phyloP scores from a whole-genome alignment of 2,888 invertebrate species.

The Andrena minutula region DNA sequence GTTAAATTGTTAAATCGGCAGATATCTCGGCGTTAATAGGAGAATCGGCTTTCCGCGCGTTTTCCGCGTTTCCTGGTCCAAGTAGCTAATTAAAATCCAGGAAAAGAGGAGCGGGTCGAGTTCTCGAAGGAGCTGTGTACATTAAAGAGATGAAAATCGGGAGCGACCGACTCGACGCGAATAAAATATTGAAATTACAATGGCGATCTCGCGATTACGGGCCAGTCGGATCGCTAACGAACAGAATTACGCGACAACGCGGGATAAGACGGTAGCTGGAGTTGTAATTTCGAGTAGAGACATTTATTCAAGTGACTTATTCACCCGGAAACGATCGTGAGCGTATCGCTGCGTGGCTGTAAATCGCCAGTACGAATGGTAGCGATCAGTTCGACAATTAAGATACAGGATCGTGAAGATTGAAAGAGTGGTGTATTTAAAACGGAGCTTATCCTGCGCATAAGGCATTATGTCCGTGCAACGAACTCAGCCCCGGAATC shows the following conservation, averaged over 20 bases:
- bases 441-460: background rate
- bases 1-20: constrained; percentile 30
- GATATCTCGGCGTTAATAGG: constrained; percentile 27
- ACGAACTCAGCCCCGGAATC: background rate
- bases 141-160: constrained; percentile 39
- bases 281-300: constrained; percentile 45
- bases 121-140: background rate
- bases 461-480: too few species aligned
- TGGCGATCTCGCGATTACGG: constrained; percentile 17
- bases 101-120: background rate
- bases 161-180: background rate
- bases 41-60: constrained; percentile 30
- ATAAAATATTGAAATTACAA: constrained; percentile 52
- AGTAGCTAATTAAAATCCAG: constrained; percentile 34
- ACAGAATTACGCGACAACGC: constrained; percentile 31
- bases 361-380: constrained; percentile 2
- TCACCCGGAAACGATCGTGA: constrained; percentile 51
- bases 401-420: background rate
- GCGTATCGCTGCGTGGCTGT: constrained; percentile 20
- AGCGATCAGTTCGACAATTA: constrained; percentile 11
- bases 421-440: background rate
- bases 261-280: constrained; percentile 19
- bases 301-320: constrained; percentile 55
- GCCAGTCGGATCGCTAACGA: constrained; percentile 35
- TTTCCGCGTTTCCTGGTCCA: constrained; percentile 36